These are phyloP conservation scores for Poeciliopsis infans DNA, from an alignment of 2,797 vertebrate genomes.

Conservation along the genomic window DNA sequence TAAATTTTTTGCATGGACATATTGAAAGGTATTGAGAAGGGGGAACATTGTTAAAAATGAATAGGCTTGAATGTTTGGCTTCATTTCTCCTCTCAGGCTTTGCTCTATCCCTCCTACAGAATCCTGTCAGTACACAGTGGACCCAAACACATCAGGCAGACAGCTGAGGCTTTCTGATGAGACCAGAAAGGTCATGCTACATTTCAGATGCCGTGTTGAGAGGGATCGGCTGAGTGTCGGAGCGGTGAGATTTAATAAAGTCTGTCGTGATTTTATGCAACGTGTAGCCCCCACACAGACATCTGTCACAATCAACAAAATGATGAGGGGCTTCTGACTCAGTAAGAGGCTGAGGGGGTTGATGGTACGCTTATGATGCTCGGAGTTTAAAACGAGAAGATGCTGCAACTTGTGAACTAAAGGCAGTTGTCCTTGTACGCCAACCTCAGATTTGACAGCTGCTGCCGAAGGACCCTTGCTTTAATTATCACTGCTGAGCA, in stretches of 20 bases:
- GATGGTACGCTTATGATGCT: conserved; percentile 52
- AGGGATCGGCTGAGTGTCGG: conserved; percentile 46
- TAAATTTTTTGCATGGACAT: conserved; percentile 25
- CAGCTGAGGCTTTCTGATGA: conserved; percentile 62
- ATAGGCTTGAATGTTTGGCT: conserved; percentile 48
- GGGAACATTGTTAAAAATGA: conserved; percentile 49
- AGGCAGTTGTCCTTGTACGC: conserved; percentile 42
- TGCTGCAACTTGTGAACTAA: conserved; percentile 35
- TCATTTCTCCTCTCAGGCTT: conserved; percentile 50
- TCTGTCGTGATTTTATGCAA: conserved; percentile 47
- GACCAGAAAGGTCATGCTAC: conserved; percentile 73
- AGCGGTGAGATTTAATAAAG: conserved; percentile 61
- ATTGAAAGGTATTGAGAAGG: conserved; percentile 24
- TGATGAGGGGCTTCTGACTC: conserved; percentile 47
- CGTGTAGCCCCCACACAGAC: conserved; percentile 41
- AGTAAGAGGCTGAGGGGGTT: conserved; percentile 27
- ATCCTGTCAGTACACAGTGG: conserved; percentile 65
- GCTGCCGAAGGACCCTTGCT: conserved; percentile 26
- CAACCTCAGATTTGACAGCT: conserved; percentile 40
- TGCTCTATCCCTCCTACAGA: conserved; percentile 46
- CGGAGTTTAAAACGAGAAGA: conserved; percentile 39
- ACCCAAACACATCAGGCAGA: conserved; percentile 70
- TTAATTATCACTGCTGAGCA: conserved; percentile 40
- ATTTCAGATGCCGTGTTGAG: conserved; percentile 70
- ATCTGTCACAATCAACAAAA: conserved; percentile 47